Percentiles rank a stretch among this genome's conserved stretches.
Conservation (phyloP, 2,888 invertebrate genomes). For the Microplitis manilae region DNA sequence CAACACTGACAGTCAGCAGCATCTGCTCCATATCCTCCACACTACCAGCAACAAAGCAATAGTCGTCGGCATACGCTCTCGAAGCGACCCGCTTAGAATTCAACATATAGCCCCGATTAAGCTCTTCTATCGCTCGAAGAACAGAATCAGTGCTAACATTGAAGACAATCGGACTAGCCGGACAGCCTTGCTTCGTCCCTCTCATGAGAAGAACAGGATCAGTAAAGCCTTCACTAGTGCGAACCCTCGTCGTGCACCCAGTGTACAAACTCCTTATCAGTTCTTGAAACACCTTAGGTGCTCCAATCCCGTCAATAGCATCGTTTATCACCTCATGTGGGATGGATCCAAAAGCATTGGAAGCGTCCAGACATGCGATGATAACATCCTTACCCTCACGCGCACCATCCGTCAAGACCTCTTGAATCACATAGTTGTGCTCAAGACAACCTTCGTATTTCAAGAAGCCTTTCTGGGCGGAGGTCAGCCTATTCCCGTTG, state of each 20-base stretch:
- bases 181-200: constrained; percentile 63
- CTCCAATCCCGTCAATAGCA: constrained; percentile 47
- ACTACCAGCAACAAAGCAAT: no score
- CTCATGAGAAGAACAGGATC: constrained; percentile 3
- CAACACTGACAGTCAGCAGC: no score
- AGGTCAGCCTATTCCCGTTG: no score
- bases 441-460: constrained; percentile 58
- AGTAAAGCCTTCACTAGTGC: no score
- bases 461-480: constrained; percentile 63
- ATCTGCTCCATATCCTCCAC: no score
- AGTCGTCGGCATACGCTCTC: not conserved
- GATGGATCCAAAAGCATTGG: constrained; percentile 66
- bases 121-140: constrained; percentile 27
- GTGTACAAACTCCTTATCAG: constrained; percentile 52
- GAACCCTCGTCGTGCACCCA: not conserved
- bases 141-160: constrained; percentile 61
- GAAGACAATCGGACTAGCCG: constrained; percentile 62
- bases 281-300: constrained; percentile 41
- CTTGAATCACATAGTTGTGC: constrained; percentile 59
- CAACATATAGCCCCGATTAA: constrained; percentile 18
- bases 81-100: not conserved
- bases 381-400: constrained; percentile 44
- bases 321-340: constrained; percentile 58
- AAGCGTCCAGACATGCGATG: constrained; percentile 65
- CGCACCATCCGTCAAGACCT: constrained; percentile 50